Base-by-base conservation (phyloP, 2,797 vertebrate genomes). In the Liasis olivaceus region DNA sequence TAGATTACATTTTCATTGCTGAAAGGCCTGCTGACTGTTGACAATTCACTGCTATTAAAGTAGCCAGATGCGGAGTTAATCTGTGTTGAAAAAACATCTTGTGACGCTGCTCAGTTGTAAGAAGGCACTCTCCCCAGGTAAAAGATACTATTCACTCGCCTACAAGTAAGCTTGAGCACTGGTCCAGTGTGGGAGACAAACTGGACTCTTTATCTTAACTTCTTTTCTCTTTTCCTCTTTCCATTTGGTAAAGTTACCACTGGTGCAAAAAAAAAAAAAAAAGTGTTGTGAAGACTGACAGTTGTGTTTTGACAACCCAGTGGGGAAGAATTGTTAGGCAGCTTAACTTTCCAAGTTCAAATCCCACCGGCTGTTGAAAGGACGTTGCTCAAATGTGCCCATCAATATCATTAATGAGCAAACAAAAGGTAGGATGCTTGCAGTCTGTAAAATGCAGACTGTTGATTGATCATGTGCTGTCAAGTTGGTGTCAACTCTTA, bases 181-280 rank as follows among this genome's bases (percentile, higher is more conserved):
- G 60, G 51, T 91, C 91, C 36, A 88, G 89, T 95, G 94, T 56
- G 91, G 95, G 90, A 92, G 95, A 96, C 90, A 89, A 86, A 95
- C 92, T 93, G 85, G 85, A 42, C 87, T 86, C 91, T 93, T 64
- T 87, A 92, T 64, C 90, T 88, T 3, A 20, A 51, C 89, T 2
- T 59, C 26, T 22, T 47, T 87, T 81, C 47, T 90, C 60, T 91
- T 93, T 66, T 72, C 51, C 93, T 12, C 69, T 72, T 95, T 95
- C 22, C 11, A n/a, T 95, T 94, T 92, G 63, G 91, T 64, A 93
- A 54, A 28, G 59, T 84, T 22, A 56, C 66, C 58, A 91, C 5
- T 24, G 89, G 17, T 0, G 62, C 0, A 22, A 90, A 5, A 2
- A 20, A 60, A 12, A 14, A 0, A 5, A 36, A 64, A 84, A 90